Evolutionary conservation across 2,113 vertebrate genomes (phyloP), one percentile per base, ranked within the genome.

Genomic region (Falcunculus frontatus): DNA sequence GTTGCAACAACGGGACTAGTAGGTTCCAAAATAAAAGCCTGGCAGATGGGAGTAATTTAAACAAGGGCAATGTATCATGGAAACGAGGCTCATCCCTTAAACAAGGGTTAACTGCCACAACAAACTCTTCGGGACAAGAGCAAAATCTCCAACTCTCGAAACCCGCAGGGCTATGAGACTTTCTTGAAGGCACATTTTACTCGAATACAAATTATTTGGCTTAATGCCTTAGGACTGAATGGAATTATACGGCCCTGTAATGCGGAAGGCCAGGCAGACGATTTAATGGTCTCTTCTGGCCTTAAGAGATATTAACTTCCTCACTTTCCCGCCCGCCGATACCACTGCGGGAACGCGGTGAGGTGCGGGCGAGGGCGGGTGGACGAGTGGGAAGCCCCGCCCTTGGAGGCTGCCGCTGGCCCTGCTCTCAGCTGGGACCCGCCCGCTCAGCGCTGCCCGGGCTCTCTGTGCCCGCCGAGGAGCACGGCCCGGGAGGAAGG

Each of bases 1-100:
- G 8, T 0, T 37, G 4, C 20, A 35, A 15, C 42, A 59, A 22
- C 2, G 0, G 8, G 16, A 37, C 32, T 41, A 8, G 13, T 1
- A 27, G 21, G 5, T 32, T 90, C 46, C 33, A 39, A 76, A 68
- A 73, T 2, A 26, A 0, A 50, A 4, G 6, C 41, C 10, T 39
- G 33, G 18, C 21, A 44, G 17, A 6, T 49, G 2, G 3, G 26
- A 62, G 13, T 18, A 19, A 62, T 39, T 68, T 49, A 49, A 49
- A 18, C 6, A 50, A 59, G 16, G 42, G 7, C 16, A 32, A 44
- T 16, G 11, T 46, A 49, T 68, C 11, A 3, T 1, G 21, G 44
- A 63, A 79, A 60, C 2, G 8, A 33, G 11, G 15, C 22, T 69
- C 32, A 19, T 49, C 20, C 33, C 32, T 46, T 44, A 33, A 37